Evolutionary conservation across 2,797 vertebrate genomes (phyloP), one percentile per base, ranked within the genome.

Genomic region (Propithecus perrieri): DNA sequence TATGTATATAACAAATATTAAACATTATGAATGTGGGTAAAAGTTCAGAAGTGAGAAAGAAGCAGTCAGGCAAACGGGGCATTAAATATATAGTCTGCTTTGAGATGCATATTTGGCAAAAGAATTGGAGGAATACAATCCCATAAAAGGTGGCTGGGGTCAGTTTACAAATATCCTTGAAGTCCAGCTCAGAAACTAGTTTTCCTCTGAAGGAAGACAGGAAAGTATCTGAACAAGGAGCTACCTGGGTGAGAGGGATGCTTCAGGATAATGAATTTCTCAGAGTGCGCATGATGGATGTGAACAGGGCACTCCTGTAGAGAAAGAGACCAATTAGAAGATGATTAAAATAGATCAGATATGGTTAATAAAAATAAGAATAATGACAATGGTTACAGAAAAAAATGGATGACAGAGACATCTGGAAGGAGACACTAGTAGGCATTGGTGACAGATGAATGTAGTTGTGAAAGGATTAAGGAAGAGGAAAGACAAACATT

Each of bases 341-440:
- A 71, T 95, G 72, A 91, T 53, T 92, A 91, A 91, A 97, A 90
- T 91, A 95, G 83, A 89, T 20, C 53, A 93, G 85, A 78, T 61
- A 28, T 67, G 53, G 61, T 76, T 97, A 96, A 78, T 89, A 97
- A 91, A 84, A 71, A 78, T 88, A 46, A 69, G 30, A 48, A 10
- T 85, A 61, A 71, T 87, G 71, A 24, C n/a, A 24, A 30, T 28
- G 35, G 91, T 78, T 89, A 72, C 11, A 85, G 46, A 38, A 95
- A 41, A 41, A 80, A 95, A 61, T 80, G 61, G 33, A 74, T 71
- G 81, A 84, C 83, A 48, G 18, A 78, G 26, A 30, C 15, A 50
- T 38, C 63, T 97, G 41, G 46, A 72, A 79, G 41, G 46, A 76
- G 57, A 87, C 33, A 41, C 33, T 65, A 48, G 63, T 30, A n/a